Evolutionary conservation across 2,888 invertebrate species (phyloP).

Genomic region (Dolomedes plantarius): DNA sequence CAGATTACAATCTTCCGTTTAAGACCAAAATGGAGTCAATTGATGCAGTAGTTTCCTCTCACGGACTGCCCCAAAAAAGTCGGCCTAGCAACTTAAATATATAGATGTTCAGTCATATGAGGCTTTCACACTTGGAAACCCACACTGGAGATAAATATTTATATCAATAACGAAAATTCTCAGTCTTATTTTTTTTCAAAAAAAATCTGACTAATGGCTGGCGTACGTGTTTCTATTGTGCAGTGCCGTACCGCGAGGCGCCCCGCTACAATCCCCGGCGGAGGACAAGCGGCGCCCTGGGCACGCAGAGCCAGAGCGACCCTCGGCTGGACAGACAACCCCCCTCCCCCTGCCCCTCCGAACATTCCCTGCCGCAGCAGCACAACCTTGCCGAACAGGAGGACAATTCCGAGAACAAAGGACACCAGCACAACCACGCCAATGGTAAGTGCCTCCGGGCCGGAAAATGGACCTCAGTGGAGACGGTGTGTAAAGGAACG

Average conservation of each 20-base stretch:
- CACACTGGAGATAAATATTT: too few relatives aligned
- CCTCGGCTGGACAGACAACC: slow-evolving; percentile 80
- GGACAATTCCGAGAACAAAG: neutral
- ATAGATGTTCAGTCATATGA: too few relatives aligned
- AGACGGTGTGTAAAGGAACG: too few relatives aligned
- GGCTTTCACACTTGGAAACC: too few relatives aligned
- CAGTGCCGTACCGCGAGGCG: slow-evolving; percentile 96
- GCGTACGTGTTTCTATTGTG: neutral
- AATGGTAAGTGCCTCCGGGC: slow-evolving; percentile 46
- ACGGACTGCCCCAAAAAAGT: too few relatives aligned
- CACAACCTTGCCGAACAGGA: slow-evolving; percentile 35
- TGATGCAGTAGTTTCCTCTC: too few relatives aligned
- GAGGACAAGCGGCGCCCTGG: slow-evolving; percentile 75
- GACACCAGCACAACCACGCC: slow-evolving; percentile 23
- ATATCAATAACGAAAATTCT: neutral
- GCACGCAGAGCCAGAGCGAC: slow-evolving; percentile 78
- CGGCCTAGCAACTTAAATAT: too few relatives aligned
- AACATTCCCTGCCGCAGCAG: slow-evolving; percentile 83
- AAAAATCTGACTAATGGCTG: neutral
- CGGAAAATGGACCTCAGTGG: too few relatives aligned
- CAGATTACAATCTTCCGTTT: too few relatives aligned
- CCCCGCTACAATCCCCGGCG: slow-evolving; percentile 97
- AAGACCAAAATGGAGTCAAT: too few relatives aligned
- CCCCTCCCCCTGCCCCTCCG: slow-evolving; percentile 90
- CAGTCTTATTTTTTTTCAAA: neutral